Evolutionary conservation across 1,140 invertebrate genomes (phyloP), one percentile per base, ranked within the genome.

Genomic region (Bathynomus jamesi): DNA sequence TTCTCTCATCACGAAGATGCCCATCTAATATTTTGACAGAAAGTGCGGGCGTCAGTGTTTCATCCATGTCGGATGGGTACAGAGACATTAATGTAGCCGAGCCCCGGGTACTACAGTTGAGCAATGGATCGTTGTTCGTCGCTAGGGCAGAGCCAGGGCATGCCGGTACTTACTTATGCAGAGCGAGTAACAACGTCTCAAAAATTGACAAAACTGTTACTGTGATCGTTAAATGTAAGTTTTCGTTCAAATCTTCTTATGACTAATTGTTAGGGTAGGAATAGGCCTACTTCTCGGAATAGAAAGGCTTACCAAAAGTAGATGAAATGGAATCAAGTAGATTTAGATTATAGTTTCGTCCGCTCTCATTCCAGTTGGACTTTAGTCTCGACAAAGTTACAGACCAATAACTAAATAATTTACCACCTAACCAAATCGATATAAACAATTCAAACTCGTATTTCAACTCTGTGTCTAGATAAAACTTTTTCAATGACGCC

Each of bases 41-140:
- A 13, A 53, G 25, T 25, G 25, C 8, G 25, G 2, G 25, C 25
- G 3, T 61, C n/a, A 4, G 53, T 61, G 53, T 61, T n/a, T 61
- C n/a, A 24, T 3, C 27, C 21, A 24, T 24, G 21, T 24, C 27
- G 27, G 21, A 61, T 61, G 27, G 21, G 27, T 61, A 61, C 27
- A 61, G 21, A 53, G 13, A 53, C 21, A 53, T 53, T 17, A 17
- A 53, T 53, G 2, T 53, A n/a, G n/a, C n/a, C n/a, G 61, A 61
- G 10, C 74, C 74, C 2, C 64, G 74, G 13, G 71, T 71, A 25
- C 68, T 67, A 8, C 72, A 74, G 30, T 62, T 75, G 0, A 32
- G 53, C 25, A 85, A 85, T 74, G 84, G 85, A 0, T 83, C 83
- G 2, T 78, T 85, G 21, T 76, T 80, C 25, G 83, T 85, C 25